These are phyloP conservation scores for Drosophila ogumai DNA, from an alignment of 1,140 invertebrate species.

Conservation along the genomic window DNA sequence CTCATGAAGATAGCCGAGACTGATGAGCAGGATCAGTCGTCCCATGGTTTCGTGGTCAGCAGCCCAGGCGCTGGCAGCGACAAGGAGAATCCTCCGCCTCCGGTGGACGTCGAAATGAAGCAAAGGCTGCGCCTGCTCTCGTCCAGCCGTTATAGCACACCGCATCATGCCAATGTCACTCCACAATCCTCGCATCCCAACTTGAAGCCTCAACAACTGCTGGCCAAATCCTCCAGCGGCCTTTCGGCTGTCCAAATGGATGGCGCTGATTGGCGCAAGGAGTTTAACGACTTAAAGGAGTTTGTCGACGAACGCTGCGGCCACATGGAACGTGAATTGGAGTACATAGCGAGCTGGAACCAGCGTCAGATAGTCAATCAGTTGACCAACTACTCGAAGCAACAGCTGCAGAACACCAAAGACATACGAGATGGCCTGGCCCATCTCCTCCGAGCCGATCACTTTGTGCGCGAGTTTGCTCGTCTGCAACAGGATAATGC, in stretches of 20 bases:
- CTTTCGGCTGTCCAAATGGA: constrained; percentile 36
- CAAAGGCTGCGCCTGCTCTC: constrained; percentile 55
- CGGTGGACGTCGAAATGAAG: constrained; percentile 38
- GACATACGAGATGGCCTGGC: constrained; percentile 65
- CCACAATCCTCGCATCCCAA: constrained; percentile 10
- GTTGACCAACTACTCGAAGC: constrained; percentile 46
- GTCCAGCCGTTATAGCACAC: constrained; percentile 71
- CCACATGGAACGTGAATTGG: constrained; percentile 62
- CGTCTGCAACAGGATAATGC: constrained; percentile 69
- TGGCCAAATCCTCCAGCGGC: constrained; percentile 50
- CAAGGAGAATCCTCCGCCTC: constrained; percentile 66
- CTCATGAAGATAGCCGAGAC: constrained; percentile 71
- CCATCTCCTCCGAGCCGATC: constrained; percentile 59
- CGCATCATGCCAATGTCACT: constrained; percentile 44
- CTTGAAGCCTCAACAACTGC: constrained; percentile 37
- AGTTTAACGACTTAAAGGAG: constrained; percentile 42
- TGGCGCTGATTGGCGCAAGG: constrained; percentile 29
- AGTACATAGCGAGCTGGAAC: constrained; percentile 51
- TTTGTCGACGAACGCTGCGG: constrained; percentile 54
- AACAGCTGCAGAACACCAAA: constrained; percentile 47
- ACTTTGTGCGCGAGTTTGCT: constrained; percentile 64
- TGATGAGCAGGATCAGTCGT: constrained; percentile 57
- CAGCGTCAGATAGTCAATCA: constrained; percentile 57
- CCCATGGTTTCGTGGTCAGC: constrained; percentile 38
- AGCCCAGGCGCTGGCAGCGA: constrained; percentile 48